These are phyloP conservation scores for Otus scops DNA, from an alignment of 2,797 vertebrate species.

Conservation along the genomic window DNA sequence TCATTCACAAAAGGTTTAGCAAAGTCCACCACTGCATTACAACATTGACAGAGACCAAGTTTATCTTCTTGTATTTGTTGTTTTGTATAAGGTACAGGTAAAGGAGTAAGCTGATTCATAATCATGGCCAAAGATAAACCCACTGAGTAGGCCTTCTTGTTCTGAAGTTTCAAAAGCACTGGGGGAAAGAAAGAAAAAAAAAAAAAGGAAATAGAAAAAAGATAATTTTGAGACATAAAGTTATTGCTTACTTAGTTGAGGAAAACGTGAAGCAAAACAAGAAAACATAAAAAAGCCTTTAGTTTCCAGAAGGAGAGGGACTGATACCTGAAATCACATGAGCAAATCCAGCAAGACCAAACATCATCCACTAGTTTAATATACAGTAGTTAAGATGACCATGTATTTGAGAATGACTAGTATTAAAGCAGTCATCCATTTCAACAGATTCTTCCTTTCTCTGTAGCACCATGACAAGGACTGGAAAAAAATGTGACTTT, in stretches of 20 bases:
- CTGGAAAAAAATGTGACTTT: neutral
- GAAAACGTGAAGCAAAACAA: neutral
- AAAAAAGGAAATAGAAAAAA: neutral
- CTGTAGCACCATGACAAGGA: neutral
- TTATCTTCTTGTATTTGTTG: conserved; percentile 85
- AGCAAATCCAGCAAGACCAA: neutral
- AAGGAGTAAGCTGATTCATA: conserved; percentile 82
- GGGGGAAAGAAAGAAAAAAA: neutral
- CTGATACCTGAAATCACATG: neutral
- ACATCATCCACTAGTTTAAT: neutral
- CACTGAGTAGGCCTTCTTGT: conserved; percentile 79
- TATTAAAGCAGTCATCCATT: neutral
- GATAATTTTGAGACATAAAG: neutral
- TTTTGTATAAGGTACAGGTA: conserved; percentile 87
- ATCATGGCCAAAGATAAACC: conserved; percentile 83
- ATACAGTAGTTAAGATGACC: neutral
- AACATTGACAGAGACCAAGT: conserved; percentile 84
- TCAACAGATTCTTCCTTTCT: neutral
- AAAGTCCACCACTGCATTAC: conserved; percentile 80
- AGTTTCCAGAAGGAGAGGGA: neutral
- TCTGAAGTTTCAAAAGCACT: conserved; percentile 84
- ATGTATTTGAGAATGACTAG: neutral
- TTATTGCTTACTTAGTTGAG: neutral
- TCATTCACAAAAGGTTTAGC: conserved; percentile 84
- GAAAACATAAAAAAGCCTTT: neutral